Conservation (phyloP, 2,797 vertebrate genomes). For the Esox masquinongy region DNA sequence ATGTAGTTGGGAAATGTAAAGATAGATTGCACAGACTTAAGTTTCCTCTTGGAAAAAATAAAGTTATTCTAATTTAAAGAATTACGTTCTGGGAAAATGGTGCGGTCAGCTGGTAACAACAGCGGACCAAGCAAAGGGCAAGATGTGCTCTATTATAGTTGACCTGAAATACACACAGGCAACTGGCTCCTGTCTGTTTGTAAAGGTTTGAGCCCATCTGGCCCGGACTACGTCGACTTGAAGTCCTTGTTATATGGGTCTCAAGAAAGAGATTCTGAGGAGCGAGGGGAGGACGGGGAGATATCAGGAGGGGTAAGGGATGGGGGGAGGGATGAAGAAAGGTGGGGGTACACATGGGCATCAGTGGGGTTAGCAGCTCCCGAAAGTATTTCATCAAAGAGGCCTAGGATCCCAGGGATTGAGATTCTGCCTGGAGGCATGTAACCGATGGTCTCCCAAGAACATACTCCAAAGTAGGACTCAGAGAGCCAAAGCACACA, state of each 20-base stretch:
- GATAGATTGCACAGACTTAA: too few relatives aligned
- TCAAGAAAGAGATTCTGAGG: slow-evolving; percentile 70
- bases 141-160: too few relatives aligned
- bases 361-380: slow-evolving; percentile 77
- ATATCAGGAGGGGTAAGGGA: slow-evolving; percentile 20
- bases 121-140: too few relatives aligned
- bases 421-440: slow-evolving; percentile 82
- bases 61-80: too few relatives aligned
- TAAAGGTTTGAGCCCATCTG: slow-evolving; percentile 74
- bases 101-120: too few relatives aligned
- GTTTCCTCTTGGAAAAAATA: too few relatives aligned
- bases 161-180: slow-evolving; percentile 41
- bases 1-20: too few relatives aligned
- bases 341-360: slow-evolving; percentile 60
- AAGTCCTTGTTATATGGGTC: slow-evolving; percentile 77
- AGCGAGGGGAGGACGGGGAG: slow-evolving; percentile 39
- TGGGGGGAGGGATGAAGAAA: slow-evolving; percentile 22
- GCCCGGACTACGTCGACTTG: slow-evolving; percentile 70
- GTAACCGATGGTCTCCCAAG: slow-evolving; percentile 83
- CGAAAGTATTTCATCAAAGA: slow-evolving; percentile 85
- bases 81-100: too few relatives aligned
- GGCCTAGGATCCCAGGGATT: slow-evolving; percentile 79
- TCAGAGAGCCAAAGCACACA: slow-evolving; percentile 82
- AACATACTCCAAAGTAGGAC: slow-evolving; percentile 82
- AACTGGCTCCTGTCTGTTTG: slow-evolving; percentile 74